Evolutionary conservation across 2,113 vertebrate genomes (phyloP).

Genomic region (Bagarius yarrelli): DNA sequence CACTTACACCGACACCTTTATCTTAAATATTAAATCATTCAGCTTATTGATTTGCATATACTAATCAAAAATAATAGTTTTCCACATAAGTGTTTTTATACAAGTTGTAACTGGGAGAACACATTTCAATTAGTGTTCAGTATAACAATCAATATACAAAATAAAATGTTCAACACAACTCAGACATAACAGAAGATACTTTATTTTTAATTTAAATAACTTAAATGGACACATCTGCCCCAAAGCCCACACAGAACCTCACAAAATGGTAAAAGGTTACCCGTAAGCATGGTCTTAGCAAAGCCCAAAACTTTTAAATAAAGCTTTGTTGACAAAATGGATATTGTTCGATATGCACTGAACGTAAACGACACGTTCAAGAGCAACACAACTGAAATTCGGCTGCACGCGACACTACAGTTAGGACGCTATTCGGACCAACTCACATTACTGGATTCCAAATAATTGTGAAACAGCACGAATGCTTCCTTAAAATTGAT

Average conservation of each 20-base stretch:
- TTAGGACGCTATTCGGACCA: conserved; percentile 5
- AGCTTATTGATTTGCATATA: no score
- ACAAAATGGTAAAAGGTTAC: conserved; percentile 59
- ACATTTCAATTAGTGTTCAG: no score
- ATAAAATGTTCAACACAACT: neutral
- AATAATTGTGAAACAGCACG: conserved; percentile 16
- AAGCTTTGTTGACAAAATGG: conserved; percentile 57
- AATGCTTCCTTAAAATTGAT: neutral
- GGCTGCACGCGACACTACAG: conserved; percentile 41
- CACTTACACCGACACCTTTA: neutral
- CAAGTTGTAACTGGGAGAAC: no score
- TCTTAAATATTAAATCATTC: neutral
- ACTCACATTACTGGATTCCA: conserved; percentile 39
- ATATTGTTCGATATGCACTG: neutral
- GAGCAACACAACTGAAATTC: neutral
- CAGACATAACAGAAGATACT: conserved; percentile 49
- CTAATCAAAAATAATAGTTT: no score
- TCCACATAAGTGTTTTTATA: no score
- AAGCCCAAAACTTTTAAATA: conserved; percentile 55
- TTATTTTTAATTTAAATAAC: conserved; percentile 79
- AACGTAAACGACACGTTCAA: neutral
- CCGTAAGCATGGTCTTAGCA: conserved; percentile 59
- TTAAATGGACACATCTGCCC: conserved; percentile 70
- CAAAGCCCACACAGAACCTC: conserved; percentile 52
- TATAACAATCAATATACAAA: conserved; percentile 30